Conservation (phyloP, 2,113 vertebrate genomes). For the Syrrhaptes paradoxus region DNA sequence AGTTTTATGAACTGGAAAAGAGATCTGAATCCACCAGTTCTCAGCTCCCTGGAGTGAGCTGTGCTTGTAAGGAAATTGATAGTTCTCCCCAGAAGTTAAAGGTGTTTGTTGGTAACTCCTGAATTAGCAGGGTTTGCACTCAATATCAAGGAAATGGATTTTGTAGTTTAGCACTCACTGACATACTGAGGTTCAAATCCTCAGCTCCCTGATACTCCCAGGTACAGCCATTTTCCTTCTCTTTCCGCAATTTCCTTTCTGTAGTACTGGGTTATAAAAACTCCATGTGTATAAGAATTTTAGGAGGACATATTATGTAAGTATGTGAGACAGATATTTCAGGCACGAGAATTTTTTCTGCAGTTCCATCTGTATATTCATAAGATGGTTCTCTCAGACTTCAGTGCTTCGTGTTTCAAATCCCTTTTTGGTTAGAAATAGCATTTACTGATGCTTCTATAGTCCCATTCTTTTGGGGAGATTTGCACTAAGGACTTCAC, state of each 20-base stretch:
- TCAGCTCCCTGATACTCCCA: not conserved
- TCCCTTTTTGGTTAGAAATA: slow-evolving; percentile 29
- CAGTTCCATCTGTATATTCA: slow-evolving; percentile 35
- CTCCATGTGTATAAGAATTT: slow-evolving; percentile 7
- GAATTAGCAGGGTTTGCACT: not conserved
- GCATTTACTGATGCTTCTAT: not conserved
- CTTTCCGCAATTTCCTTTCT: not conserved
- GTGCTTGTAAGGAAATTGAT: not conserved
- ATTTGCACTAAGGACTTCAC: not conserved
- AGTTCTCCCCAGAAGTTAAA: not conserved
- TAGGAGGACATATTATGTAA: slow-evolving; percentile 31
- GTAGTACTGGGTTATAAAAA: not conserved
- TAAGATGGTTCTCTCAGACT: slow-evolving; percentile 13
- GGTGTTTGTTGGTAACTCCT: not conserved
- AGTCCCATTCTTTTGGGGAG: not conserved
- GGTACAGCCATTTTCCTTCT: not conserved
- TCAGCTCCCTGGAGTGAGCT: not conserved
- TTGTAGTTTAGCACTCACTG: not conserved
- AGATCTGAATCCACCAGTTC: not conserved
- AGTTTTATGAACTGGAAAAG: not conserved
- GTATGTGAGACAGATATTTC: slow-evolving; percentile 41
- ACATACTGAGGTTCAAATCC: not conserved
- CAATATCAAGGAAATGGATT: not conserved
- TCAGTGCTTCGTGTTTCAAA: not conserved
- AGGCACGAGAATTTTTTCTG: slow-evolving; percentile 5